Percentiles rank a stretch among this genome's conserved stretches.
phyloP scores from a whole-genome alignment of 2,797 vertebrate species.

The Podargus strigoides region DNA sequence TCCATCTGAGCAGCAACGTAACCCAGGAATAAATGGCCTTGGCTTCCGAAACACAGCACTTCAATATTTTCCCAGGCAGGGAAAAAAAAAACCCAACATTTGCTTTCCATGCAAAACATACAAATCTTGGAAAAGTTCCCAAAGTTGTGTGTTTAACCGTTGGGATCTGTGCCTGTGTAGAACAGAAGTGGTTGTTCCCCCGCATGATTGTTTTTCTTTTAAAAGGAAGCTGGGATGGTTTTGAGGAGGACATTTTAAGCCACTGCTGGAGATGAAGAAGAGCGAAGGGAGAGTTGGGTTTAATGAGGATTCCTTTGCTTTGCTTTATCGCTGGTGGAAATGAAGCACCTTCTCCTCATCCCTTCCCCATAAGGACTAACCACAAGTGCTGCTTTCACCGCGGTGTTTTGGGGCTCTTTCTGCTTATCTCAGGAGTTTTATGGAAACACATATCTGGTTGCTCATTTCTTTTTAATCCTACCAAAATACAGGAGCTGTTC shows the following conservation, averaged over 20 bases:
- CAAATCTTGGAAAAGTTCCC: constrained; percentile 62
- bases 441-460: not conserved
- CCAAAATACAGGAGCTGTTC: not conserved
- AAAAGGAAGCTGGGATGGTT: not conserved
- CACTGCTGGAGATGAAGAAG: not conserved
- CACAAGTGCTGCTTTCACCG: not conserved
- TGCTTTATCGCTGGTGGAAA: not conserved
- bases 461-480: not conserved
- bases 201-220: not conserved
- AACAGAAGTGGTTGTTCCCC: not conserved
- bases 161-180: not conserved
- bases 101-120: constrained; percentile 60
- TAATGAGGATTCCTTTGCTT: not conserved
- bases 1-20: constrained; percentile 4
- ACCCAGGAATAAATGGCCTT: constrained; percentile 21
- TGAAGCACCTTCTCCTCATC: not conserved
- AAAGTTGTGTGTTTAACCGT: not conserved
- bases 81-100: not conserved
- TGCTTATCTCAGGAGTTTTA: not conserved
- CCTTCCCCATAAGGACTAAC: not conserved
- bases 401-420: not conserved
- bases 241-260: not conserved
- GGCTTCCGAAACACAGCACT: constrained; percentile 21
- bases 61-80: constrained; percentile 57
- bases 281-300: not conserved